A percentile compares a stretch with the other conserved stretches of the same genome.
Evolutionary conservation across 1,140 invertebrate species (phyloP).

Genomic region (Heliothis virescens): DNA sequence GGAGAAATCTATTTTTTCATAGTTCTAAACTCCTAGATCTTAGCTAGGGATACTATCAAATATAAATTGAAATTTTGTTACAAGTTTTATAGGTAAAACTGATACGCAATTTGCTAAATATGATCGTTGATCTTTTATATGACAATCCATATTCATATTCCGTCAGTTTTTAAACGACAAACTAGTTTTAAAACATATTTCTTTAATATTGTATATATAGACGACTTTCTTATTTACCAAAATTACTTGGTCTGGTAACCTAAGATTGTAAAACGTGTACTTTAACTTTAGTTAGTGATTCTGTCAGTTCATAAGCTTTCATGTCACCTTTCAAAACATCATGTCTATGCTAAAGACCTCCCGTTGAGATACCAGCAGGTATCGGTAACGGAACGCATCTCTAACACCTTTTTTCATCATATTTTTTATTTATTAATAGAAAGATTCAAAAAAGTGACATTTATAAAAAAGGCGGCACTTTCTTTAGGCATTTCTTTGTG

Average conservation of each 20-base stretch:
- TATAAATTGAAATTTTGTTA: too few species aligned
- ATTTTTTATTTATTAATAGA: not conserved
- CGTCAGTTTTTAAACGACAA: too few species aligned
- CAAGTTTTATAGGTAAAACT: too few species aligned
- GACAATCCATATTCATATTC: too few species aligned
- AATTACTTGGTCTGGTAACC: too few species aligned
- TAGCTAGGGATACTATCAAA: too few species aligned
- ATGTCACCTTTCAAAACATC: conserved; percentile 13
- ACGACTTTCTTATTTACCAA: not conserved
- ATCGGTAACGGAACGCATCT: not conserved
- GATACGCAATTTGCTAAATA: too few species aligned
- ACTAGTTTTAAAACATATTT: too few species aligned
- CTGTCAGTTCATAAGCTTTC: not conserved
- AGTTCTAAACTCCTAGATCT: too few species aligned
- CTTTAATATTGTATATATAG: not conserved
- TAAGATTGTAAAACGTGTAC: too few species aligned
- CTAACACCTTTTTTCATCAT: not conserved
- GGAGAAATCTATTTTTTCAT: too few species aligned
- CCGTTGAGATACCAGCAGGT: not conserved
- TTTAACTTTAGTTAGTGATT: not conserved
- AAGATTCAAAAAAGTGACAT: not conserved
- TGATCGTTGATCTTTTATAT: too few species aligned
- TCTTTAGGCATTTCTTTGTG: conserved; percentile 8
- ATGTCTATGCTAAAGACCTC: conserved; percentile 1
- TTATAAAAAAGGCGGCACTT: not conserved